Percentiles rank a stretch among this genome's conserved stretches.
phyloP scores from a whole-genome alignment of 2,113 vertebrate genomes.

The Lonchura striata region DNA sequence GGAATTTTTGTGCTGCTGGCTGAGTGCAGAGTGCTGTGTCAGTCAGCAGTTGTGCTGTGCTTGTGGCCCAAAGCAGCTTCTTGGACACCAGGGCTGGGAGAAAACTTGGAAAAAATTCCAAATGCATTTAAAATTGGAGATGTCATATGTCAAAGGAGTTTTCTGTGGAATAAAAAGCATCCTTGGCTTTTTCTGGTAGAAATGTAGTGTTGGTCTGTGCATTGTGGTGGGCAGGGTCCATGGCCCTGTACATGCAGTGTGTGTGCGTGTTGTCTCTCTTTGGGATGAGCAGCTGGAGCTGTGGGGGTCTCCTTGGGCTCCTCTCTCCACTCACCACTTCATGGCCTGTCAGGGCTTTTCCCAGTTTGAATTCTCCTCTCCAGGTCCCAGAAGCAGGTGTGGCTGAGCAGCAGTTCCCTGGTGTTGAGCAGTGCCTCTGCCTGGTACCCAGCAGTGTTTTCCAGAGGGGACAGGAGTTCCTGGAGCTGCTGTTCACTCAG shows the following conservation, averaged over 20 bases:
- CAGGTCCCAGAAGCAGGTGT: not conserved
- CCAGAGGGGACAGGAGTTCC: not conserved
- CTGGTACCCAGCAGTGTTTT: not conserved
- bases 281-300: constrained; percentile 26
- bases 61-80: not conserved
- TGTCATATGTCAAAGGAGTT: not conserved
- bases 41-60: not conserved
- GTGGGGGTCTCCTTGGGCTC: not conserved
- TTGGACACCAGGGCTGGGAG: not conserved
- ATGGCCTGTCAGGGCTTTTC: not conserved
- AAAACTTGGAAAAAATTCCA: not conserved
- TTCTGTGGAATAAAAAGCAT: not conserved
- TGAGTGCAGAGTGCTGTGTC: not conserved
- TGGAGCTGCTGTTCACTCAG: not conserved
- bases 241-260: not conserved
- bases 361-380: not conserved
- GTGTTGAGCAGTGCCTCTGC: not conserved
- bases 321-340: not conserved
- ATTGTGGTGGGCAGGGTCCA: fast-evolving
- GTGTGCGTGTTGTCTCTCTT: not conserved
- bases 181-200: not conserved
- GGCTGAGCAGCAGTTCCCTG: not conserved
- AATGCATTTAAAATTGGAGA: not conserved
- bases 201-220: not conserved
- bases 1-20: not conserved